These are phyloP conservation scores for Drosophila athabasca DNA, from an alignment of 1,140 invertebrate genomes.

Conservation along the genomic window DNA sequence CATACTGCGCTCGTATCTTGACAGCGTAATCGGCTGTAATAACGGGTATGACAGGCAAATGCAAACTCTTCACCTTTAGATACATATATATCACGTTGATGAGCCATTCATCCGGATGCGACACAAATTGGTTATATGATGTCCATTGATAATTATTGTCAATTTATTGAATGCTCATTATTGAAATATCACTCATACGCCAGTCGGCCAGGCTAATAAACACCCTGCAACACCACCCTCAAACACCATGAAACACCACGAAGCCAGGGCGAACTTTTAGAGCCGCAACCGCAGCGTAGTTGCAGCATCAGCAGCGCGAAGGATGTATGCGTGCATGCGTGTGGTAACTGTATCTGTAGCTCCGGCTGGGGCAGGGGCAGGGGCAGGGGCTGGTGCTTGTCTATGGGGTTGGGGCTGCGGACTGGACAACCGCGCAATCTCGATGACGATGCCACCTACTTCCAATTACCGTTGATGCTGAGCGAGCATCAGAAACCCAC, in stretches of 20 bases:
- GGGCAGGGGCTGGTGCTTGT: constrained; percentile 32
- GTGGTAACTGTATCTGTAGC: constrained; percentile 13
- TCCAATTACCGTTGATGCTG: constrained; percentile 76
- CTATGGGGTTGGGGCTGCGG: constrained; percentile 41
- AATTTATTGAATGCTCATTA: constrained; percentile 68
- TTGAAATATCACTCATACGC: constrained; percentile 61
- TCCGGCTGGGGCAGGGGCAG: too few relatives aligned
- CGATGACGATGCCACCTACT: constrained; percentile 71
- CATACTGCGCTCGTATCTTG: constrained; percentile 5
- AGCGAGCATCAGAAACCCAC: constrained; percentile 28
- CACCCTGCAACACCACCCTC: constrained; percentile 52
- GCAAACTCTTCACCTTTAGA: not conserved
- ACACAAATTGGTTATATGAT: constrained; percentile 44
- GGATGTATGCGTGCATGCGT: constrained; percentile 9
- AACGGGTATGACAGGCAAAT: too few relatives aligned
- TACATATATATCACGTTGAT: not conserved
- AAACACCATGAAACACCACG: constrained; percentile 66
- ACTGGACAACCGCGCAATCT: constrained; percentile 63
- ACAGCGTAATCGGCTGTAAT: constrained; percentile 14
- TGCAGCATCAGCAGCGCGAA: constrained; percentile 15
- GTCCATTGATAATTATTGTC: constrained; percentile 55
- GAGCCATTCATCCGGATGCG: constrained; percentile 17
- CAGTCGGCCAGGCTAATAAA: constrained; percentile 67
- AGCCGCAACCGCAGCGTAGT: constrained; percentile 58
- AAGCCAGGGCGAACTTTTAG: constrained; percentile 57